Evolutionary conservation across 2,888 invertebrate species (phyloP).

Genomic region (Pristionchus arcanus): DNA sequence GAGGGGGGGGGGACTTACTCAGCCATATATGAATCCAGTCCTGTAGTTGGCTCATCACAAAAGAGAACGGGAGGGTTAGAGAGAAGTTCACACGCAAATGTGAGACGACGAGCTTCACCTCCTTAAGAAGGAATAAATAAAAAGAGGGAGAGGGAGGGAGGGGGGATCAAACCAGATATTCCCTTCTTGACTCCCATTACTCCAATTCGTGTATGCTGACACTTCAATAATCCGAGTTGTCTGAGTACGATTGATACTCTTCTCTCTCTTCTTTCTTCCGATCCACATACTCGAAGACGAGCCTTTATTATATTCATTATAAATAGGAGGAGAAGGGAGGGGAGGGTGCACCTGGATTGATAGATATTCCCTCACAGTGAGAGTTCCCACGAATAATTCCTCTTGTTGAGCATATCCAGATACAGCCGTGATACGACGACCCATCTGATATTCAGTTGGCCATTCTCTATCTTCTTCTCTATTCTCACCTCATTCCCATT

Average conservation of each 20-base stretch:
- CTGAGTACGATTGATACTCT: slow-evolving; percentile 84
- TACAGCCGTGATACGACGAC: slow-evolving; percentile 70
- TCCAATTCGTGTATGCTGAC: slow-evolving; percentile 93
- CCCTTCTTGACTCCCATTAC: slow-evolving; percentile 86
- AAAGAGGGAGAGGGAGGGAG: not conserved
- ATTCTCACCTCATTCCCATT: slow-evolving; percentile 68
- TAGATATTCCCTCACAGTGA: slow-evolving; percentile 79
- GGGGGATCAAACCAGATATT: slow-evolving; percentile 66
- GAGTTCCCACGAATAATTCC: slow-evolving; percentile 77
- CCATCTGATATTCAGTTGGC: slow-evolving; percentile 60
- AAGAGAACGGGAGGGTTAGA: slow-evolving; percentile 96
- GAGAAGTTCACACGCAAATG: slow-evolving; percentile 91
- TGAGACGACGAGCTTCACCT: slow-evolving; percentile 83
- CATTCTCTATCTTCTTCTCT: not conserved
- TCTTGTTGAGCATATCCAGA: slow-evolving; percentile 79
- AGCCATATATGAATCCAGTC: slow-evolving; percentile 97
- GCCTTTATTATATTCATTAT: slow-evolving; percentile 58
- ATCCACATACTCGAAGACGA: slow-evolving; percentile 83
- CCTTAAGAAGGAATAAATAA: slow-evolving; percentile 82
- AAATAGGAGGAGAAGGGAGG: not conserved
- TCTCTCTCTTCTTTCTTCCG: slow-evolving; percentile 82
- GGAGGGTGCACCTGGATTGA: slow-evolving; percentile 80
- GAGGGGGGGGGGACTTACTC: slow-evolving; percentile 81
- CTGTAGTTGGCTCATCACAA: slow-evolving; percentile 96
- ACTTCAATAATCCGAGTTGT: slow-evolving; percentile 91